Evolutionary conservation across 2,888 invertebrate genomes (phyloP).

Genomic region (Tachina grossa): DNA sequence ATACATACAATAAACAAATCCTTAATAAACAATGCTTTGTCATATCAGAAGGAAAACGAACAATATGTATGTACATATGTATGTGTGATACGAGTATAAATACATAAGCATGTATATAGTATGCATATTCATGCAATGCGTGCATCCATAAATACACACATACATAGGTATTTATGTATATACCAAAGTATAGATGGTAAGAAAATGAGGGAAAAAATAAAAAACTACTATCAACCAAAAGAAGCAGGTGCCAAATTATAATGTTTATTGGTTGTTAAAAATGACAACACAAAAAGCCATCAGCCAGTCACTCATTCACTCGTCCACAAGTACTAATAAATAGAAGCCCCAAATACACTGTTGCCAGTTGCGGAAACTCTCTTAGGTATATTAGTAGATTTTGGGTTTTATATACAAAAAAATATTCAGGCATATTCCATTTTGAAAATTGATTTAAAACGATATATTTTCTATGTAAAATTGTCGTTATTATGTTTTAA

Average conservation of each 20-base stretch:
- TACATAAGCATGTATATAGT: neutral
- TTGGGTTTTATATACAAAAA: too few relatives aligned
- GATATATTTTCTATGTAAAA: too few relatives aligned
- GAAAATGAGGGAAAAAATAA: slow-evolving; percentile 38
- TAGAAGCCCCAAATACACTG: neutral
- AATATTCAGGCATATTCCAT: too few relatives aligned
- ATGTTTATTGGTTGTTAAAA: slow-evolving; percentile 47
- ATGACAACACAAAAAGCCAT: slow-evolving; percentile 66
- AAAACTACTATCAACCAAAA: slow-evolving; percentile 27
- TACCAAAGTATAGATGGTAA: neutral
- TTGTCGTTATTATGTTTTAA: too few relatives aligned
- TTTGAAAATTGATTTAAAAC: too few relatives aligned
- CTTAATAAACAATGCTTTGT: slow-evolving; percentile 27
- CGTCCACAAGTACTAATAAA: slow-evolving; percentile 8
- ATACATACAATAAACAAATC: neutral
- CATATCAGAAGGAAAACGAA: neutral
- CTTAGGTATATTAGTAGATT: too few relatives aligned
- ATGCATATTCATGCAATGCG: neutral
- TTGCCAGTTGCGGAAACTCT: neutral
- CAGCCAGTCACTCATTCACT: slow-evolving; percentile 30
- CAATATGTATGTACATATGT: neutral
- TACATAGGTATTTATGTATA: neutral
- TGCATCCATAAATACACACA: neutral
- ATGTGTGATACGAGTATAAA: too few relatives aligned
- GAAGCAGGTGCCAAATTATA: slow-evolving; percentile 68